Evolutionary conservation across 2,797 vertebrate species (phyloP).

Genomic region (Rhinichthys osculus): DNA sequence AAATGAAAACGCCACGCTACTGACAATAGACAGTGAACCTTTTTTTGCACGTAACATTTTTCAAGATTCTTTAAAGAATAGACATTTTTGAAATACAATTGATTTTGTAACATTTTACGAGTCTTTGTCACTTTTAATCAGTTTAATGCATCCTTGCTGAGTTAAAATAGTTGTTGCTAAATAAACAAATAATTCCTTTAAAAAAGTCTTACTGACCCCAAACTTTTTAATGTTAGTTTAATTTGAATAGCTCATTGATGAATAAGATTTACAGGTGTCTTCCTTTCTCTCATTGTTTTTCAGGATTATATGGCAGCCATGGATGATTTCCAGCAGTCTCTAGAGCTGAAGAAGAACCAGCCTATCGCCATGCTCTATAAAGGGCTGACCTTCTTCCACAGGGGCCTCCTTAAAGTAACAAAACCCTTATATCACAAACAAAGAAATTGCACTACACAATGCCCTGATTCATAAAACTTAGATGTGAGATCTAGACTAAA

Average conservation of each 20-base stretch:
- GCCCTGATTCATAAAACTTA: neutral
- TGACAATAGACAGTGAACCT: neutral
- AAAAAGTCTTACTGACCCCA: neutral
- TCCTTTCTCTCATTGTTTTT: neutral
- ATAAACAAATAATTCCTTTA: neutral
- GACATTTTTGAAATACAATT: neutral
- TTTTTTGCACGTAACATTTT: neutral
- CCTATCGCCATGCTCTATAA: constrained; percentile 98
- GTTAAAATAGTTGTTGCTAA: neutral
- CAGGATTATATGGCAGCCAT: constrained; percentile 95
- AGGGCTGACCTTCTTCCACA: constrained; percentile 97
- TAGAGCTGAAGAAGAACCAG: constrained; percentile 95
- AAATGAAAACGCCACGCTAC: too few relatives aligned
- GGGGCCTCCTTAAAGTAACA: constrained; percentile 93
- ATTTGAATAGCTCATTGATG: neutral
- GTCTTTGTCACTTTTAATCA: neutral
- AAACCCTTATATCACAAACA: neutral
- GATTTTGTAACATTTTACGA: neutral
- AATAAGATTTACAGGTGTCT: neutral
- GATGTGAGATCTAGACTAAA: neutral
- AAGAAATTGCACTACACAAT: neutral
- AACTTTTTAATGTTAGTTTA: neutral
- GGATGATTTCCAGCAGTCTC: constrained; percentile 93
- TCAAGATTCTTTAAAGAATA: neutral
- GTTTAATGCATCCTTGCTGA: neutral